These are phyloP conservation scores for Caiman crocodilus DNA, from an alignment of 2,797 vertebrate species.

Conservation along the genomic window DNA sequence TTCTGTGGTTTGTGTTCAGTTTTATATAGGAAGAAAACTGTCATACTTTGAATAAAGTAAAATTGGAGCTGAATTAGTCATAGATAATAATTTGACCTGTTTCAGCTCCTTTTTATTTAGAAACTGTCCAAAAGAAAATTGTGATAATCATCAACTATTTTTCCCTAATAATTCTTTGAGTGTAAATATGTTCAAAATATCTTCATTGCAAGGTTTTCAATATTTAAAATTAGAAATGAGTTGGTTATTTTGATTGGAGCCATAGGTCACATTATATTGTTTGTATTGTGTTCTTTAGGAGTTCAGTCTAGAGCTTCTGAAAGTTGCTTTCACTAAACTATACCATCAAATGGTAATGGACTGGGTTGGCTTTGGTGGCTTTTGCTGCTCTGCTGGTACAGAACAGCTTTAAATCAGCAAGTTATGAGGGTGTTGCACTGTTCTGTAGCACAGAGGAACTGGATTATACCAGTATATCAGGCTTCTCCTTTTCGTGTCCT, in stretches of 20 bases:
- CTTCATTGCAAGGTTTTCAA: not conserved
- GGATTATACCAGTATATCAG: not conserved
- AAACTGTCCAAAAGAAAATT: not conserved
- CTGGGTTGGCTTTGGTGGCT: not conserved
- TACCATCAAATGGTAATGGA: not conserved
- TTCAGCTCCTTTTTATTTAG: constrained; percentile 9
- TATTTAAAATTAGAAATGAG: constrained; percentile 5
- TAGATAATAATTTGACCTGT: constrained; percentile 1
- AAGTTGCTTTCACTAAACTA: not conserved
- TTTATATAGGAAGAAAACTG: constrained; percentile 26
- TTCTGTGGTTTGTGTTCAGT: not conserved
- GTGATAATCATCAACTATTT: not conserved
- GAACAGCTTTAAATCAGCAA: not conserved
- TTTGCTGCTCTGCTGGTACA: not conserved
- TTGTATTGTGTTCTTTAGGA: not conserved
- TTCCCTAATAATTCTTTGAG: constrained; percentile 9
- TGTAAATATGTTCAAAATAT: not conserved
- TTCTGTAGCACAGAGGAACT: not conserved
- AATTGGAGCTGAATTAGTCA: not conserved
- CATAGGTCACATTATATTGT: not conserved
- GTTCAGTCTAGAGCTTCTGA: not conserved
- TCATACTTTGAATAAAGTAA: constrained; percentile 14
- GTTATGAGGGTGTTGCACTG: not conserved
- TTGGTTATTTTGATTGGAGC: constrained; percentile 2
- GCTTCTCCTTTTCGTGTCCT: too few relatives aligned